Conservation (phyloP, 2,888 invertebrate genomes). For the Andrena bicolor region DNA sequence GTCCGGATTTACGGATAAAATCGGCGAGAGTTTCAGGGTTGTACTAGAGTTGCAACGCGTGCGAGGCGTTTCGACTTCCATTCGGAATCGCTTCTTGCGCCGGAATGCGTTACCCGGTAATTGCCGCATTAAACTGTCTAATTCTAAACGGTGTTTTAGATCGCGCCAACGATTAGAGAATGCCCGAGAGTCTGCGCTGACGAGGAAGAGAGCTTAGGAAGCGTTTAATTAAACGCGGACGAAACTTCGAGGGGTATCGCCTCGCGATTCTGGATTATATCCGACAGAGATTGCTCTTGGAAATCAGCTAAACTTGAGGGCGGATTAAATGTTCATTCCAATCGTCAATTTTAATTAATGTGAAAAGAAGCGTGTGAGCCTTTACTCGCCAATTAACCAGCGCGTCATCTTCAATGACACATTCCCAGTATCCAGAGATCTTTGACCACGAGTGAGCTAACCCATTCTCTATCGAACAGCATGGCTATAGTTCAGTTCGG, state of each 20-base stretch:
- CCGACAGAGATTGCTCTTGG: constrained; percentile 1
- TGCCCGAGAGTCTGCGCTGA: constrained; percentile 11
- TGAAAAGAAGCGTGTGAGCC: not conserved
- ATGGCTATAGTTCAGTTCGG: not conserved
- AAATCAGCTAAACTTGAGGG: not conserved
- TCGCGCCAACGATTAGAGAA: not conserved
- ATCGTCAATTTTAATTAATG: not conserved
- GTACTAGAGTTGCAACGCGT: not conserved
- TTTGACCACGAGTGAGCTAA: too few relatives aligned
- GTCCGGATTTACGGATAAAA: constrained; percentile 11
- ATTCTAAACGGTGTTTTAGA: constrained; percentile 44
- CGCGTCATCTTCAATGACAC: too few relatives aligned
- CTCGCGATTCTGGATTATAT: not conserved
- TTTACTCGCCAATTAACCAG: too few relatives aligned
- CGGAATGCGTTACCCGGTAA: constrained; percentile 52
- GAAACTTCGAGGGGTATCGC: not conserved
- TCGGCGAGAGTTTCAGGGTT: not conserved
- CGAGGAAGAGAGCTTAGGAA: constrained; percentile 21
- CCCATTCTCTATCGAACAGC: too few relatives aligned
- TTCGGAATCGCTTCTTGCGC: constrained; percentile 39
- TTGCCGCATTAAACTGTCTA: constrained; percentile 58
- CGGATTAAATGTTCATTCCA: not conserved
- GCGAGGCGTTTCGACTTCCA: constrained; percentile 26
- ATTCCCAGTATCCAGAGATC: too few relatives aligned
- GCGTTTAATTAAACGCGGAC: constrained; percentile 31